Conservation (phyloP, 2,888 invertebrate species). For the Pristionchus fissidentatus region DNA sequence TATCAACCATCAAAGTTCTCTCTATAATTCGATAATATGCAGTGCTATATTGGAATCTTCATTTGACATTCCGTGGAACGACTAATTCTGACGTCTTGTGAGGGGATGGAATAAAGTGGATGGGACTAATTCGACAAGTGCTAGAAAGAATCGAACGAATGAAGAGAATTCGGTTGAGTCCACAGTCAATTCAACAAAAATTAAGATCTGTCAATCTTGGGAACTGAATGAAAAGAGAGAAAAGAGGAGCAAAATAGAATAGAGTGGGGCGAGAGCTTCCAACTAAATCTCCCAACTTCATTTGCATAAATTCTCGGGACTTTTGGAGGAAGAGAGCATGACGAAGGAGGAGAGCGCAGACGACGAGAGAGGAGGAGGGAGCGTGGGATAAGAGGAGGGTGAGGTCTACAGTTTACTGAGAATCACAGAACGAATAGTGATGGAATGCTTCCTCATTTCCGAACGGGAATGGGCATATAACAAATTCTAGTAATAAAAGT, state of each 20-base stretch:
- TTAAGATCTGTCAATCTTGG: too few species aligned
- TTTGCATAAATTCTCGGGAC: constrained; percentile 30
- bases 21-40: too few species aligned
- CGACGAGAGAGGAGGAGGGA: background rate
- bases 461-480: background rate
- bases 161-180: too few species aligned
- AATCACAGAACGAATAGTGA: background rate
- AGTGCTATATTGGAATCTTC: too few species aligned
- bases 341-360: background rate
- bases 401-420: background rate
- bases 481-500: too few species aligned
- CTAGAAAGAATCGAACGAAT: too few species aligned
- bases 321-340: background rate
- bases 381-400: background rate
- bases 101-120: too few species aligned
- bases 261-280: constrained; percentile 31
- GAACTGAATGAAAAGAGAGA: constrained; percentile 5
- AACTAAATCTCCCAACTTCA: background rate
- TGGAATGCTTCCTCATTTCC: background rate
- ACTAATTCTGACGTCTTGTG: too few species aligned
- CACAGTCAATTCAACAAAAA: too few species aligned
- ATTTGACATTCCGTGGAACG: too few species aligned
- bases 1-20: too few species aligned
- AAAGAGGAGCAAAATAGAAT: constrained; percentile 4
- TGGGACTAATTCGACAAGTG: too few species aligned